phyloP scores from a whole-genome alignment of 2,797 vertebrate genomes.

The Pseudopleuronectes americanus region DNA sequence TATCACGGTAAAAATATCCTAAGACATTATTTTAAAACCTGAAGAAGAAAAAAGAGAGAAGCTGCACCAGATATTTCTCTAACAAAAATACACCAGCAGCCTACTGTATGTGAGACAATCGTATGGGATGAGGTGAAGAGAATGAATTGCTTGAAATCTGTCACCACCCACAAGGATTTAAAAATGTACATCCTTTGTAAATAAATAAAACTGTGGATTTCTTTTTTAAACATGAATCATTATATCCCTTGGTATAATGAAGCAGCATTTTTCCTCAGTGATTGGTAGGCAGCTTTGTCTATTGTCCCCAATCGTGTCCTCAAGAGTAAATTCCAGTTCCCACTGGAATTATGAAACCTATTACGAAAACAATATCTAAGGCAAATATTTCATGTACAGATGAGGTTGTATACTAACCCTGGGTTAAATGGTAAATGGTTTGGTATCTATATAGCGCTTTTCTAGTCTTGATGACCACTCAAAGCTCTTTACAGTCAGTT shows the following conservation, averaged over 20 bases:
- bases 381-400: too few relatives aligned
- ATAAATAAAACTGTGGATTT: conserved; percentile 1
- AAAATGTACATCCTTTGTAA: not conserved
- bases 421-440: too few relatives aligned
- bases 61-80: conserved; percentile 8
- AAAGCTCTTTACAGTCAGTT: too few relatives aligned
- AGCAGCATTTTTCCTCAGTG: not conserved
- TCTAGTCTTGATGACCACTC: too few relatives aligned
- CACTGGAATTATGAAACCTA: too few relatives aligned
- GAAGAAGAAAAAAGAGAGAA: conserved; percentile 9
- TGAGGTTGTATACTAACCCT: too few relatives aligned
- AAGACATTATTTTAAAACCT: conserved; percentile 55
- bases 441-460: too few relatives aligned
- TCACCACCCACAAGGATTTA: not conserved
- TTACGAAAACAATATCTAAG: too few relatives aligned
- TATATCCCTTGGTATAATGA: not conserved
- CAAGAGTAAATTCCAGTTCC: not conserved
- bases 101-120: conserved; percentile 1
- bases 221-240: not conserved
- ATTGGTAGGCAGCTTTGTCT: not conserved
- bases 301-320: not conserved
- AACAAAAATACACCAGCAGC: not conserved
- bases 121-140: not conserved
- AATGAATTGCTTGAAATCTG: not conserved
- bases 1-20: conserved; percentile 64